Conservation (phyloP, 2,113 vertebrate genomes). For the Chionomys nivalis region DNA sequence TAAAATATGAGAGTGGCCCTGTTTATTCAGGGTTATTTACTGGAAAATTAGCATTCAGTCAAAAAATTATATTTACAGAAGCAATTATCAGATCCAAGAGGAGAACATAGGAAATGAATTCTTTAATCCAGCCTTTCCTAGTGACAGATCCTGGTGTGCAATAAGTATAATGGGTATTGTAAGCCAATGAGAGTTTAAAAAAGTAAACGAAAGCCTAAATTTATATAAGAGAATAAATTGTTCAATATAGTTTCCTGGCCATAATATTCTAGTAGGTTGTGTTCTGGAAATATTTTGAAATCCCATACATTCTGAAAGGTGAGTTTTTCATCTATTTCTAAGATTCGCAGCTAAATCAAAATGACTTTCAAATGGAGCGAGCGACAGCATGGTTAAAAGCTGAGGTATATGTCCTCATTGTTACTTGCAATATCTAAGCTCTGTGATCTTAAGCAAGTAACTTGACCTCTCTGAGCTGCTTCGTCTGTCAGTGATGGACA, state of each 20-base stretch:
- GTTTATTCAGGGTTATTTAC: slow-evolving; percentile 14
- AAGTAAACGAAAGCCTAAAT: background rate
- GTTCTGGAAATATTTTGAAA: background rate
- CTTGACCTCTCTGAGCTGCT: background rate
- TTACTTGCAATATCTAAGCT: background rate
- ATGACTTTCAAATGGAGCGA: background rate
- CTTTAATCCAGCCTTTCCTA: background rate
- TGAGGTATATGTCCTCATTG: accelerated
- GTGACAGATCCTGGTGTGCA: background rate
- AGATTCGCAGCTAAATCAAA: background rate
- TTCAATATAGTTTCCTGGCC: background rate
- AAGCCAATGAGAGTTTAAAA: background rate
- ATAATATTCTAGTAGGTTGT: background rate
- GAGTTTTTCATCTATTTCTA: background rate
- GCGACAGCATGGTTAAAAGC: background rate
- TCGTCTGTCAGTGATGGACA: background rate
- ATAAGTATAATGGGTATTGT: too few relatives aligned
- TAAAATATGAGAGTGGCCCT: background rate
- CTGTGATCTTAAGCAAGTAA: background rate
- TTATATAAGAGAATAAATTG: background rate
- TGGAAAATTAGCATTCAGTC: background rate
- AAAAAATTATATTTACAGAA: slow-evolving; percentile 58
- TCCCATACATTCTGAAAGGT: background rate
- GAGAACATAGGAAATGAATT: slow-evolving; percentile 8
- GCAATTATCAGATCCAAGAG: slow-evolving; percentile 27